phyloP scores from a whole-genome alignment of 2,888 invertebrate species.

The Desoria tigrina region DNA sequence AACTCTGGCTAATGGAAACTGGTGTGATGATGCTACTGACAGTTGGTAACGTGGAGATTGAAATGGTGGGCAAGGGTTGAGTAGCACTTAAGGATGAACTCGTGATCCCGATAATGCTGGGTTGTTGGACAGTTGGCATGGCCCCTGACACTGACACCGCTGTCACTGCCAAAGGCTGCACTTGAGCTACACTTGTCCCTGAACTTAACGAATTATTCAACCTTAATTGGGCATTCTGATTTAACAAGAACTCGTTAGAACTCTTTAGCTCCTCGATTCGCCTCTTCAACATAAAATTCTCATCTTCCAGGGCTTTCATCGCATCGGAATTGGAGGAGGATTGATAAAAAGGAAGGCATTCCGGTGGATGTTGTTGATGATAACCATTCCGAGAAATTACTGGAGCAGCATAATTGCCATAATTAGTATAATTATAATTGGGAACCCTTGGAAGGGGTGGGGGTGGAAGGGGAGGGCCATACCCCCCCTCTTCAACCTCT shows the following conservation, averaged over 20 bases:
- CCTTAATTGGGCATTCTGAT: constrained; percentile 73
- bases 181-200: constrained; percentile 40
- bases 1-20: constrained; percentile 47
- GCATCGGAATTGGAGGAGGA: constrained; percentile 29
- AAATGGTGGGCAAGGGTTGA: constrained; percentile 48
- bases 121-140: constrained; percentile 49
- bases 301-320: constrained; percentile 63
- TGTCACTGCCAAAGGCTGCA: constrained; percentile 36
- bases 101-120: constrained; percentile 42
- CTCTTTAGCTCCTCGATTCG: constrained; percentile 71
- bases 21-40: constrained; percentile 43
- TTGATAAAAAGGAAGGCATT: not conserved
- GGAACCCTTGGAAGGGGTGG: constrained; percentile 17
- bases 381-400: not conserved
- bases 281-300: constrained; percentile 67
- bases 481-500: constrained; percentile 20
- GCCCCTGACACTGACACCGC: constrained; percentile 38
- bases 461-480: constrained; percentile 24
- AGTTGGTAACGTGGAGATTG: constrained; percentile 47
- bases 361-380: too few relatives aligned
- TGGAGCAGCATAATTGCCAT: not conserved
- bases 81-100: constrained; percentile 44
- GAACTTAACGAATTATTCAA: constrained; percentile 56
- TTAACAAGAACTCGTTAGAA: constrained; percentile 75
- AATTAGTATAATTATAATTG: constrained; percentile 5